Base-by-base conservation (phyloP, 2,797 vertebrate genomes). In the Acropternis orthonyx region DNA sequence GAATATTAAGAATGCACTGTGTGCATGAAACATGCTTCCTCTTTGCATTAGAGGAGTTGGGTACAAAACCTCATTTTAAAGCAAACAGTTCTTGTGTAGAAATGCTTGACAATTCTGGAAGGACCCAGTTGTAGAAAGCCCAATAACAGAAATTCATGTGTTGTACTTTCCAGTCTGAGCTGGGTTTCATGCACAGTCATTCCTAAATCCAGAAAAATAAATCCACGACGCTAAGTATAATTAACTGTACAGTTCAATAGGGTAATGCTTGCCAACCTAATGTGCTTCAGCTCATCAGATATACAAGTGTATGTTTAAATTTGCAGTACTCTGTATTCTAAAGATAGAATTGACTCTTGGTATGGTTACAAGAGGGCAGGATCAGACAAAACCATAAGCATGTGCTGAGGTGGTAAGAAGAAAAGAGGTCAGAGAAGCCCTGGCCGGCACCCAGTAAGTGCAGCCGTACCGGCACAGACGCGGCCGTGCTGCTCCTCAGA, bases 301-400 rank as follows among this genome's bases (percentile, higher is more conserved):
- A 74, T 19, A 19, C 5, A 14, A 61, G 7, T 10, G 22, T 54
- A 0, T 36, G 22, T 48, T 67, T 74, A n/a, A 65, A 80, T 26
- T 21, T 41, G 61, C 77, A 89, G 68, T 39, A 30, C 30, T 46
- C 2, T 27, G 7, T 72, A 15, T 73, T 80, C 59, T 56, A 32
- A 87, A 81, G 77, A 17, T 68, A 51, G 78, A 87, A 15, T 4
- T 61, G 65, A 72, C 56, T 68, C 71, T 46, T 49, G 78, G 24
- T 49, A 79, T 54, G 89, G 82, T 77, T 72, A 23, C 34, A 34
- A 32, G 78, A 85, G 79, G 79, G 93, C 3, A 7, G 76, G 88
- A 30, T 78, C 28, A 83, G 72, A 80, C 89, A 89, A n/a, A 88
- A 8, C 58, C 58, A 41, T 41, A 73, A 69, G 36, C 41, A 7